phyloP scores from a whole-genome alignment of 2,797 vertebrate genomes.

The Myotis planiceps region DNA sequence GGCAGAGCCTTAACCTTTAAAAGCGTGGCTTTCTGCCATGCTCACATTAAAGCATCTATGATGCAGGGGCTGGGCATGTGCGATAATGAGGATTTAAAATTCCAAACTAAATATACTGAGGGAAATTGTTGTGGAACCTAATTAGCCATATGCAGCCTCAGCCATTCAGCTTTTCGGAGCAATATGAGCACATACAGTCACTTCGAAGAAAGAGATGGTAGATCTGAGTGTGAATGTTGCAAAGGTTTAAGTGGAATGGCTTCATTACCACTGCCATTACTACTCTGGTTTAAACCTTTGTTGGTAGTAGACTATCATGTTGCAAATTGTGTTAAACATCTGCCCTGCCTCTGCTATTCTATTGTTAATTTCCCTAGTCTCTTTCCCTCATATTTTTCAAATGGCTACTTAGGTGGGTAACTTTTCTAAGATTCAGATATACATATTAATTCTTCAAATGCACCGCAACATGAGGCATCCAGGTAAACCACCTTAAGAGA shows the following conservation, averaged over 20 bases:
- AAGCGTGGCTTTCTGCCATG: slow-evolving; percentile 65
- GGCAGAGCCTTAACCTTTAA: slow-evolving; percentile 72
- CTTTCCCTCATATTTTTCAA: slow-evolving; percentile 1
- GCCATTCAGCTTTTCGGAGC: not conserved
- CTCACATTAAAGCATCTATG: not conserved
- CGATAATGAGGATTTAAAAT: slow-evolving; percentile 54
- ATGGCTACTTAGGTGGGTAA: rapidly evolving
- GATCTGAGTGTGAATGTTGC: not conserved
- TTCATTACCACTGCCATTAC: not conserved
- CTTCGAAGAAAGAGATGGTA: not conserved
- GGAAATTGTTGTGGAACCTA: slow-evolving; percentile 58
- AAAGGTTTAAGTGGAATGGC: not conserved
- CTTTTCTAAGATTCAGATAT: not conserved
- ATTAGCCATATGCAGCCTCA: slow-evolving; percentile 58
- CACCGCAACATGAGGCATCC: not conserved
- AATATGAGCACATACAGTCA: not conserved
- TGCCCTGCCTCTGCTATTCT: not conserved
- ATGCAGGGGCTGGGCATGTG: not conserved
- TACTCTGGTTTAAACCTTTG: not conserved
- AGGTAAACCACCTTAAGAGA: not conserved
- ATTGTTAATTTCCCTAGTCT: not conserved
- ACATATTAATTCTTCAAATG: not conserved
- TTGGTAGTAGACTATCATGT: not conserved
- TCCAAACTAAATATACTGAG: slow-evolving; percentile 38
- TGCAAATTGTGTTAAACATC: not conserved